Percentiles rank a stretch among this genome's conserved stretches.
Evolutionary conservation across 2,113 vertebrate species (phyloP).

Genomic region (Siniperca knerii): DNA sequence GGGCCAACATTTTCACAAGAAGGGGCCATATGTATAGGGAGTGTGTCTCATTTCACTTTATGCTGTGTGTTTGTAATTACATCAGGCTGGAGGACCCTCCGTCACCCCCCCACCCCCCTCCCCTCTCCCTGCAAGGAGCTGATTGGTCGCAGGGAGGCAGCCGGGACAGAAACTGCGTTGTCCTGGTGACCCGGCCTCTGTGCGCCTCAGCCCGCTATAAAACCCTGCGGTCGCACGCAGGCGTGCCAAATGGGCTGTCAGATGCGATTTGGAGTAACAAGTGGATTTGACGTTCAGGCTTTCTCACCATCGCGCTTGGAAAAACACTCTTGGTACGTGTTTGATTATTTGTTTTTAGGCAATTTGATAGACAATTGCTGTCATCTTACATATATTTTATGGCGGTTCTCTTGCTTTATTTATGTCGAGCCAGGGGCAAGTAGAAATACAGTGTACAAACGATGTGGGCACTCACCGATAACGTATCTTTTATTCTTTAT

Average conservation of each 20-base stretch:
- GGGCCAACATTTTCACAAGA: slow-evolving; percentile 54
- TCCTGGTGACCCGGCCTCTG: slow-evolving; percentile 81
- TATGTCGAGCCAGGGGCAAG: accelerated
- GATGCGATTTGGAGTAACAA: slow-evolving; percentile 79
- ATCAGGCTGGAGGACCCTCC: slow-evolving; percentile 83
- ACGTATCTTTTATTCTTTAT: background rate
- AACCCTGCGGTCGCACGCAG: slow-evolving; percentile 74
- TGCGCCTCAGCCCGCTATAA: slow-evolving; percentile 84
- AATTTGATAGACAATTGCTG: background rate
- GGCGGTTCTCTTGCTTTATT: background rate
- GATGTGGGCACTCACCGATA: background rate
- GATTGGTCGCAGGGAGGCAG: slow-evolving; percentile 86
- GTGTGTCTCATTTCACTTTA: slow-evolving; percentile 86
- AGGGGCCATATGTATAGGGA: slow-evolving; percentile 82
- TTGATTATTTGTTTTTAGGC: slow-evolving; percentile 4
- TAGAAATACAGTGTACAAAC: background rate
- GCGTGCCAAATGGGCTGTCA: slow-evolving; percentile 83
- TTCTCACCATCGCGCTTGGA: slow-evolving; percentile 59
- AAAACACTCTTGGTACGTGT: slow-evolving; percentile 75
- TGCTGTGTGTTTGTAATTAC: slow-evolving; percentile 86
- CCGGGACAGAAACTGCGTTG: slow-evolving; percentile 84
- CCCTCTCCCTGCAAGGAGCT: slow-evolving; percentile 59
- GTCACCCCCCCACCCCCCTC: background rate
- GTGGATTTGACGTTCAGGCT: slow-evolving; percentile 70
- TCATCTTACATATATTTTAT: background rate